A percentile compares a stretch with the other conserved stretches of the same genome.
Evolutionary conservation across 1,140 invertebrate species (phyloP).

Genomic region (Belonocnema kinseyi): DNA sequence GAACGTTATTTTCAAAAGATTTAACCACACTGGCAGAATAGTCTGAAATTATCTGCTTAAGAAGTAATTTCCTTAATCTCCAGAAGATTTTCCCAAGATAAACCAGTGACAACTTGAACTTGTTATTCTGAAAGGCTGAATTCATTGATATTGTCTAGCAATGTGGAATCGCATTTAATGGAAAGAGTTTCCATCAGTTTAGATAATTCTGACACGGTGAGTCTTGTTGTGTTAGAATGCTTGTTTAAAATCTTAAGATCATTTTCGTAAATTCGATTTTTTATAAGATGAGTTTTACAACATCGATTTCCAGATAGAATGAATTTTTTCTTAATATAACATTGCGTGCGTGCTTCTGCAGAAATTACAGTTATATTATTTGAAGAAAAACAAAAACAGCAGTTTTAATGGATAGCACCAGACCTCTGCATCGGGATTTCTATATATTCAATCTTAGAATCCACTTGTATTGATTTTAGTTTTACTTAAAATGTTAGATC

Average conservation of each 20-base stretch:
- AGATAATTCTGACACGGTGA: not conserved
- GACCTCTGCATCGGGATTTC: not conserved
- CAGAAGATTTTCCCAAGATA: constrained; percentile 6
- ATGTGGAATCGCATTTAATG: no score
- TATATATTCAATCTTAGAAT: not conserved
- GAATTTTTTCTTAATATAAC: constrained; percentile 38
- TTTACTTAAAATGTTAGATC: not conserved
- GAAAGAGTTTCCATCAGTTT: not conserved
- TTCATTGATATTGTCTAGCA: not conserved
- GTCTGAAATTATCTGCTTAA: not conserved
- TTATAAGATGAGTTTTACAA: constrained; percentile 49
- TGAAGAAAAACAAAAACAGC: constrained; percentile 31
- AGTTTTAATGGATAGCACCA: not conserved
- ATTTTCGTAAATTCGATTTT: constrained; percentile 47
- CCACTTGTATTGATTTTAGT: not conserved
- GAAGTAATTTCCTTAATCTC: not conserved
- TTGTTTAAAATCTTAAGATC: constrained; percentile 34
- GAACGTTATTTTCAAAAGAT: not conserved
- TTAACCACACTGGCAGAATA: not conserved
- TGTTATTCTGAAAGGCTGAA: not conserved
- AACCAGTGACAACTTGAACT: not conserved
- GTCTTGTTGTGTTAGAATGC: not conserved
- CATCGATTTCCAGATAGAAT: constrained; percentile 49
- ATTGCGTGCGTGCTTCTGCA: constrained; percentile 34
- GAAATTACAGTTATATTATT: constrained; percentile 38